Base-by-base conservation (phyloP, 2,113 vertebrate species). In the Epinephelus moara region DNA sequence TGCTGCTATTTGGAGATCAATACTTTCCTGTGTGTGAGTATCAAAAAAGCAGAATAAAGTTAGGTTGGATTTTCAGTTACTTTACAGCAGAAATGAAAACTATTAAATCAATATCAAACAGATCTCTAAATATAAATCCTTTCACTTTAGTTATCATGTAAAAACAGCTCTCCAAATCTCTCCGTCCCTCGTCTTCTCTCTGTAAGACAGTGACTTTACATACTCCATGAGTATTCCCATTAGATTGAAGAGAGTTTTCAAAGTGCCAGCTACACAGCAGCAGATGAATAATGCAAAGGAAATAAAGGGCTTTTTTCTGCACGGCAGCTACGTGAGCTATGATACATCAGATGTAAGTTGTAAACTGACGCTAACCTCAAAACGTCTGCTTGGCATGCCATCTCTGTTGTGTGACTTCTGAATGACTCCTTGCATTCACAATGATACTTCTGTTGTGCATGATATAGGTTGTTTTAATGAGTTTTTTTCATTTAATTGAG, bases 241-340 rank as follows among this genome's bases (percentile, higher is more conserved):
- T 72, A 73, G 72, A 40, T 33, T 30, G 64, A 21, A 86, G 77
- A 73, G 69, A 78, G 59, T 77, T 85, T 82, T 63, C 74, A 78
- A 81, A 89, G 89, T 82, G 86, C 85, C 81, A 84, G 87, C 86
- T 89, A 82, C 88, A 86, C 70, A 82, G 83, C 88, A 73, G 75
- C 23, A 49, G 55, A 87, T 94, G 64, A 93, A 93, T 93, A 91
- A 93, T 94, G 84, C 84, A 93, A 47, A 70, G 15, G 67, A 84
- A 91, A 92, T 90, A 91, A 92, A 87, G 33, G 80, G 53, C 68
- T 76, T 88, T 88, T 86, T 85, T 79, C 84, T 85, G 71, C 84
- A 79, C 47, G 5, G 81, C 78, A 71, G 70, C 75, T 33, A 67
- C 80, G 80, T 60, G 66, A 83, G 85, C 66, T 80, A 81, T 91